Evolutionary conservation across 2,888 invertebrate species (phyloP), one percentile per base, ranked within the genome.

Genomic region (Nudaria mundana): DNA sequence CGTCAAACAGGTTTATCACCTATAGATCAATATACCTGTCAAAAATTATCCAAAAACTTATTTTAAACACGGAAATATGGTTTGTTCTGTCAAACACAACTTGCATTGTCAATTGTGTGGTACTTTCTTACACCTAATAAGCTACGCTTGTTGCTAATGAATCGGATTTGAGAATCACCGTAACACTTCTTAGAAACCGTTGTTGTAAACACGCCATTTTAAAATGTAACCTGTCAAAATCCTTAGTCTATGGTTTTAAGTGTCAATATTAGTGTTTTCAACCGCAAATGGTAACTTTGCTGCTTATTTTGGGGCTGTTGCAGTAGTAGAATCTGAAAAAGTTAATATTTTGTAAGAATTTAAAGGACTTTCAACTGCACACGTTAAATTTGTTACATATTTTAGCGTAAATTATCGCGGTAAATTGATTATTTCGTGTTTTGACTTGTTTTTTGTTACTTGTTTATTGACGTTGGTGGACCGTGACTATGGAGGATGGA

Each of bases 351-450:
- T n/a, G 2, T 18, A 39, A 40, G 10, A 12, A 30, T 25, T 25
- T 12, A 0, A 14, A 5, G 34, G 13, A 41, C 45, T 40, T 48
- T 52, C 23, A 28, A 4, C 24, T 8, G 52, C 39, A 51, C 44
- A 44, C 31, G 8, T 18, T 43, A 56, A 49, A 10, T 49, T 65
- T 60, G 63, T 63, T 40, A 48, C 39, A 44, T 50, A 44, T 53
- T 60, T 57, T 51, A 62, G 52, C 63, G 59, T 66, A 53, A 52
- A 65, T 58, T 70, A 73, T 76, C 70, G 76, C 71, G 76, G 78
- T 49, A 52, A 63, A 84, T 82, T 81, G 82, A 83, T 83, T 83
- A 81, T 71, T 67, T 71, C 67, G 67, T 78, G 73, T 66, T 60
- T 39, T 51, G 51, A 63, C 45, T 42, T 48, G 51, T 32, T 57